Percentiles rank a stretch among this genome's conserved stretches.
These are phyloP conservation scores for Formica exsecta DNA, from an alignment of 1,140 invertebrate genomes.

Conservation along the genomic window DNA sequence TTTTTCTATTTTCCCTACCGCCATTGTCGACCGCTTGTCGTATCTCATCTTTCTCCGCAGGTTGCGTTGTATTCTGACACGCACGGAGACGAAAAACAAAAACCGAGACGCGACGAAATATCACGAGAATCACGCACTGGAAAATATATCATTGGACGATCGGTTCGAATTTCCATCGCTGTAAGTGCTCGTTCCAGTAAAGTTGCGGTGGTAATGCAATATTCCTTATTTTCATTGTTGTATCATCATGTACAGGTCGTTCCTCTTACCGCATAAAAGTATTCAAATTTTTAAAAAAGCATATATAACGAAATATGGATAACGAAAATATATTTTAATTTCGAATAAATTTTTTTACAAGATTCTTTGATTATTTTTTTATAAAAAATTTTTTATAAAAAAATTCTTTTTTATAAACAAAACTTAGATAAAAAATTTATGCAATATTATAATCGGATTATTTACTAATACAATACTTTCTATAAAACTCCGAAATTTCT, in stretches of 20 bases:
- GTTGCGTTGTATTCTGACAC: neutral
- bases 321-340: slow-evolving; percentile 1
- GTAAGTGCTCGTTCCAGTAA: neutral
- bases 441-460: too few species aligned
- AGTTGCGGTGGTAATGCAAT: neutral
- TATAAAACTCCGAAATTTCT: too few species aligned
- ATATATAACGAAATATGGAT: neutral
- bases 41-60: slow-evolving; percentile 52
- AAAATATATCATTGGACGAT: slow-evolving; percentile 20
- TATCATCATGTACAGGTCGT: neutral
- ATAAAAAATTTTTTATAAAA: too few species aligned
- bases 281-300: neutral
- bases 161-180: slow-evolving; percentile 11
- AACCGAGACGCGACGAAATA: neutral
- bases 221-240: neutral
- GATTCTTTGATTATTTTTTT: too few species aligned
- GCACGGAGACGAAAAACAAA: slow-evolving; percentile 17
- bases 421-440: slow-evolving; percentile 5
- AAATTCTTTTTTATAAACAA: too few species aligned
- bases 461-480: too few species aligned
- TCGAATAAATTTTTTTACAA: neutral
- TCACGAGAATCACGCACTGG: slow-evolving; percentile 10
- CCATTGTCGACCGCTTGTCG: slow-evolving; percentile 68
- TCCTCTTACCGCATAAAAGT: neutral
- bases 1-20: slow-evolving; percentile 60